A percentile compares a stretch with the other conserved stretches of the same genome.
Conservation (phyloP, 23 tunicate species). For the Trididemnum nubilum region DNA sequence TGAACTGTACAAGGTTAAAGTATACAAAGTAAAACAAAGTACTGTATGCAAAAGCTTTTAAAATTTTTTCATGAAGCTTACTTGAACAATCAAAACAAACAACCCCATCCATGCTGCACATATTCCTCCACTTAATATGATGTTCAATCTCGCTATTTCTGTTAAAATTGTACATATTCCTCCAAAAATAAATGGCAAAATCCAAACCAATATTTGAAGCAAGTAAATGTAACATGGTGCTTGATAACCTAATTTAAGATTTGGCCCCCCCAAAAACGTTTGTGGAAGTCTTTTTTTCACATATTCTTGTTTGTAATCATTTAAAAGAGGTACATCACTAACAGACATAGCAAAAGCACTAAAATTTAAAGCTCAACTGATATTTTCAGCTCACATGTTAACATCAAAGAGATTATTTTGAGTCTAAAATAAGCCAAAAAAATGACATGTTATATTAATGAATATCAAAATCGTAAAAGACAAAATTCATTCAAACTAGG, state of each 20-base stretch:
- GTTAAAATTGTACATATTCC: constrained; percentile 46
- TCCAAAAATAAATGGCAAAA: constrained; percentile 56
- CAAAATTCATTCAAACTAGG: too few species aligned
- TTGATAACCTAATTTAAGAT: constrained; percentile 45
- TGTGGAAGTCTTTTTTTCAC: constrained; percentile 62
- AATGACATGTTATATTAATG: background rate
- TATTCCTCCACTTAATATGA: constrained; percentile 11
- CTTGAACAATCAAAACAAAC: constrained; percentile 44
- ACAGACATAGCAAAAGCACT: constrained; percentile 32
- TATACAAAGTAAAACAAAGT: too few species aligned
- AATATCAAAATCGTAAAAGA: background rate
- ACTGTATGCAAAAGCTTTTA: too few species aligned
- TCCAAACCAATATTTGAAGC: constrained; percentile 59
- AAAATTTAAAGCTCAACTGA: background rate
- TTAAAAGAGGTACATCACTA: constrained; percentile 53
- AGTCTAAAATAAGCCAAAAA: background rate
- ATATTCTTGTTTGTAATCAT: constrained; percentile 64
- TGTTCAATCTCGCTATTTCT: constrained; percentile 45
- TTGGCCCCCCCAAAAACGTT: constrained; percentile 74
- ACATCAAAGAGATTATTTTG: too few species aligned
- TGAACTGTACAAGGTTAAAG: too few species aligned
- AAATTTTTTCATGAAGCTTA: too few species aligned
- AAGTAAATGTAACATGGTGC: constrained; percentile 69
- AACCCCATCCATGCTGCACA: constrained; percentile 40
- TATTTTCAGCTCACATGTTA: too few species aligned